These are phyloP conservation scores for Pangasianodon gigas DNA, from an alignment of 2,113 vertebrate species.

Conservation along the genomic window DNA sequence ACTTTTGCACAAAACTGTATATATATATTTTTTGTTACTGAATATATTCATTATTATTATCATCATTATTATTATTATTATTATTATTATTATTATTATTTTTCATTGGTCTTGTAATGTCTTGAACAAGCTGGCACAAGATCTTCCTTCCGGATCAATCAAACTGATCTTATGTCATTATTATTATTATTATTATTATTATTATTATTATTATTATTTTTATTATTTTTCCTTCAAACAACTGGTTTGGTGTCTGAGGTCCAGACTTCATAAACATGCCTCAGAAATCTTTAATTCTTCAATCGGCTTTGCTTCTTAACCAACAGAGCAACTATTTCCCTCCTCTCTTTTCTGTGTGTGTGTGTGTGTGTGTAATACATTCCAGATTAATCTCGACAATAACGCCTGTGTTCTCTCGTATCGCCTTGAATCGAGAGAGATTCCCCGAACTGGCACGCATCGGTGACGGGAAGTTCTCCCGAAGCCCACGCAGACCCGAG, in stretches of 20 bases:
- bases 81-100: too few species aligned
- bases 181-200: not conserved
- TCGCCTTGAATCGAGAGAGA: not conserved
- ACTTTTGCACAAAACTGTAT: too few species aligned
- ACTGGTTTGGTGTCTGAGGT: not conserved
- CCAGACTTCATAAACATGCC: not conserved
- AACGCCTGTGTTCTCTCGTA: not conserved
- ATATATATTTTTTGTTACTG: too few species aligned
- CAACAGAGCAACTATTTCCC: not conserved
- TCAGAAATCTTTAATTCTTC: not conserved
- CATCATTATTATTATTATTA: too few species aligned
- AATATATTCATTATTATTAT: too few species aligned
- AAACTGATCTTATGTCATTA: too few species aligned
- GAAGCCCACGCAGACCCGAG: not conserved
- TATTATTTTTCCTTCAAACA: not conserved
- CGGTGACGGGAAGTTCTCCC: not conserved
- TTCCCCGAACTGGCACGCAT: not conserved
- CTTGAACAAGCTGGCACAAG: not conserved
- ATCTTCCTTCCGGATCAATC: too few species aligned
- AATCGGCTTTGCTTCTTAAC: not conserved
- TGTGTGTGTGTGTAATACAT: not conserved
- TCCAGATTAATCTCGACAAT: not conserved
- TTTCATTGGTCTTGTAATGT: too few species aligned
- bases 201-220: not conserved
- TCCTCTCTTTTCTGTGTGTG: not conserved